phyloP scores from a whole-genome alignment of 37 sponge, comb jelly and placozoan genomes.

The Beroe forskalii region DNA sequence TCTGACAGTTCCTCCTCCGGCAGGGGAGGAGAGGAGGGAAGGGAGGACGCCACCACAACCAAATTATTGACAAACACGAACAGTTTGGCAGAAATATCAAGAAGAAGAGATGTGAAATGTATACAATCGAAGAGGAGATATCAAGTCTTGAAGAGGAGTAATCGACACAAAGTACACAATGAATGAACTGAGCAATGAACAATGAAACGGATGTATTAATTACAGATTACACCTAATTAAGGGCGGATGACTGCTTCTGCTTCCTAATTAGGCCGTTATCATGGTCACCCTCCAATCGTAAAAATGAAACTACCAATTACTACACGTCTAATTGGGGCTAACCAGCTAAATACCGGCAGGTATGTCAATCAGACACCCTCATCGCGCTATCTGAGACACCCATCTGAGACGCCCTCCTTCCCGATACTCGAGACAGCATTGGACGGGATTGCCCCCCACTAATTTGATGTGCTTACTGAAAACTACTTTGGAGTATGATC shows the following conservation, averaged over 20 bases:
- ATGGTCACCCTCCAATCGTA: neutral
- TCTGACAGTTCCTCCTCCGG: neutral
- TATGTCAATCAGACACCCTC: neutral
- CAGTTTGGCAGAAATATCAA: no score
- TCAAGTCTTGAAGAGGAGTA: neutral
- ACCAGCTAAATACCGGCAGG: neutral
- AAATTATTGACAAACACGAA: neutral
- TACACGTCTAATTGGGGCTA: neutral
- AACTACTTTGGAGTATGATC: neutral
- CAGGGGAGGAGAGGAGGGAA: neutral
- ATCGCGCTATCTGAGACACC: neutral
- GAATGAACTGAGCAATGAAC: neutral
- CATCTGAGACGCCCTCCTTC: neutral
- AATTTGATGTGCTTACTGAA: neutral
- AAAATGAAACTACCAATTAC: neutral
- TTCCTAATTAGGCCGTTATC: slow-evolving; percentile 30
- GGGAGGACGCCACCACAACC: neutral
- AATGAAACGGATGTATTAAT: neutral
- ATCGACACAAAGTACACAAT: neutral
- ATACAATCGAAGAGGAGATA: no score
- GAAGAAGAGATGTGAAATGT: no score
- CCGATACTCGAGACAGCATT: no score
- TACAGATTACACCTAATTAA: slow-evolving; percentile 13
- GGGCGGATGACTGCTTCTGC: neutral
- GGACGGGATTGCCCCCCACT: neutral